These are phyloP conservation scores for Drosophila kambysellisi DNA, from an alignment of 2,888 invertebrate species.

Conservation along the genomic window DNA sequence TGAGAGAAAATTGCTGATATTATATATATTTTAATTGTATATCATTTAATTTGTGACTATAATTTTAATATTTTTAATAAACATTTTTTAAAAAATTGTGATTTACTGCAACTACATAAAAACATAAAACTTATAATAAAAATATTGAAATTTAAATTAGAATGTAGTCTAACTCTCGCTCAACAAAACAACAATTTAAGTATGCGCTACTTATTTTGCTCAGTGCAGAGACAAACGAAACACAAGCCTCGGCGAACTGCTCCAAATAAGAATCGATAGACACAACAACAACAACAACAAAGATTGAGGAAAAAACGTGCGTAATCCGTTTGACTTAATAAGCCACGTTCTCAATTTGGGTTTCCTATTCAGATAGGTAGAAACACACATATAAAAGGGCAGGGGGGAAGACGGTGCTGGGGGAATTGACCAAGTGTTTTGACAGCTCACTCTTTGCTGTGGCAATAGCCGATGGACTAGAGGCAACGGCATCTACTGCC, in stretches of 20 bases:
- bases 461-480: neutral
- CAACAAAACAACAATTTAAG: neutral
- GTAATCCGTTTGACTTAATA: conserved; percentile 77
- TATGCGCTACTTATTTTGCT: neutral
- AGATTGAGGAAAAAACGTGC: conserved; percentile 39
- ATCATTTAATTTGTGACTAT: no score
- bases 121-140: no score
- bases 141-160: neutral
- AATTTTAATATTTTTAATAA: no score
- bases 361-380: conserved; percentile 24
- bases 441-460: conserved; percentile 14
- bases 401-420: neutral
- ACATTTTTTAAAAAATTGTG: no score
- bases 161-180: neutral
- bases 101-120: no score
- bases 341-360: conserved; percentile 70
- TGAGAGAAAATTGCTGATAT: neutral
- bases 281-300: conserved; percentile 13
- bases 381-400: neutral
- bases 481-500: conserved; percentile 6
- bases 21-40: no score
- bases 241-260: conserved; percentile 31
- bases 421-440: conserved; percentile 40
- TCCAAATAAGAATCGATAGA: conserved; percentile 43
- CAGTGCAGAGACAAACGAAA: conserved; percentile 21